Base-by-base conservation (phyloP, 2,797 vertebrate genomes). In the Hoplostethus mediterraneus region DNA sequence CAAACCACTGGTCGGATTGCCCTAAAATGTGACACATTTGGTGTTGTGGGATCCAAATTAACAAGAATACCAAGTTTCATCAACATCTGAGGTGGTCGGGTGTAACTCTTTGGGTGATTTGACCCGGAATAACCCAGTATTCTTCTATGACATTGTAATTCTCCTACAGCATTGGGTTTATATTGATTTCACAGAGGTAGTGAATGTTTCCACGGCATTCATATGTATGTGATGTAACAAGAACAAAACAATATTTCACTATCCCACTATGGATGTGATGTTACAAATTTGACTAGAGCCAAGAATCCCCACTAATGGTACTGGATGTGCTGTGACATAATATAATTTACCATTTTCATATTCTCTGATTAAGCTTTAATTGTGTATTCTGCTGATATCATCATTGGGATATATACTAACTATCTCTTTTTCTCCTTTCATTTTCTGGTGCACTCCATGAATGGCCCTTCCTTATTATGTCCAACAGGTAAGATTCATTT, bases 401-500 rank as follows among this genome's bases (percentile, higher is more conserved):
- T 48, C 10, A 55, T 33, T 55, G 30, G 13, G 14, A 6, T 54
- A 40, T 7, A 52, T 11, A 55, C 67, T 88, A 67, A 87, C 45
- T 63, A 5, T 56, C 10, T 14, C 60, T 1, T 60, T 16, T 45
- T 58, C 5, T 67, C 40, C 0, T 63, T 71, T 51, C 47, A 67
- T 70, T 72, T 68, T 31, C 52, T 17, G 14, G n/a, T 78, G 63
- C 45, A 33, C 52, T 7, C 38, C 42, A 11, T 68, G 67, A 78
- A 65, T 76, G 65, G 36, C 67, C 56, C 58, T 0, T 63, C 47
- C 14, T 21, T 48, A 57, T 60, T 3, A 1, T 45, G 7, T 64
- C 12, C 28, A 65, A 21, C 57, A 92, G 91, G 91, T 92, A 91
- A 90, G 91, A 79, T 0, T 0, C 45, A 49, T 75, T 77, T 33